phyloP scores from a whole-genome alignment of 2,888 invertebrate genomes.

The Thereva nobilitata region DNA sequence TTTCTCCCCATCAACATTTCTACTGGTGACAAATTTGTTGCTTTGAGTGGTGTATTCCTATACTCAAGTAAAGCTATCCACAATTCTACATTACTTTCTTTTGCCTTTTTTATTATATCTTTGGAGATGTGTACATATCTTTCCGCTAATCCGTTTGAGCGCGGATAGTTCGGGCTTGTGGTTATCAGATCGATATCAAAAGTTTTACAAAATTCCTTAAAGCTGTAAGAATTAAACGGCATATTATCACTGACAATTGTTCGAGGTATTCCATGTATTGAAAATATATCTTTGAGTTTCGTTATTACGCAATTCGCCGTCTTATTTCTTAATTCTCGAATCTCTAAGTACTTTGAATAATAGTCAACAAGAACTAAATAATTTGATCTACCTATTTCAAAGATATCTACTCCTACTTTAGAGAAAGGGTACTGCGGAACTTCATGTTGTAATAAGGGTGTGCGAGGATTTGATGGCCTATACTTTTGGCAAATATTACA shows the following conservation, averaged over 20 bases:
- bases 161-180: constrained; percentile 44
- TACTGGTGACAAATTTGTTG: background rate
- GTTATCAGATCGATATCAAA: constrained; percentile 41
- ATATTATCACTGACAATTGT: constrained; percentile 43
- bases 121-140: constrained; percentile 10
- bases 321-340: constrained; percentile 1
- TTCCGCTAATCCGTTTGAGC: constrained; percentile 41
- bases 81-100: background rate
- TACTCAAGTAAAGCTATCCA: constrained; percentile 13
- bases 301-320: background rate
- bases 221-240: constrained; percentile 43
- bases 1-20: constrained; percentile 5
- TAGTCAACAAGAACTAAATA: constrained; percentile 45
- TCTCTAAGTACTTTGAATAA: constrained; percentile 42
- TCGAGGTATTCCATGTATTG: constrained; percentile 42
- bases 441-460: constrained; percentile 3
- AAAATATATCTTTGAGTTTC: background rate
- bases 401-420: constrained; percentile 47
- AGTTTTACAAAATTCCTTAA: constrained; percentile 42
- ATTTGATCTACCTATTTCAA: constrained; percentile 5
- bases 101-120: background rate
- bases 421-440: constrained; percentile 23
- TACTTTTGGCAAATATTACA: constrained; percentile 32
- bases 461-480: background rate
- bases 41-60: constrained; percentile 9